phyloP scores from a whole-genome alignment of 2,888 invertebrate genomes.

The Drosophila tripunctata region DNA sequence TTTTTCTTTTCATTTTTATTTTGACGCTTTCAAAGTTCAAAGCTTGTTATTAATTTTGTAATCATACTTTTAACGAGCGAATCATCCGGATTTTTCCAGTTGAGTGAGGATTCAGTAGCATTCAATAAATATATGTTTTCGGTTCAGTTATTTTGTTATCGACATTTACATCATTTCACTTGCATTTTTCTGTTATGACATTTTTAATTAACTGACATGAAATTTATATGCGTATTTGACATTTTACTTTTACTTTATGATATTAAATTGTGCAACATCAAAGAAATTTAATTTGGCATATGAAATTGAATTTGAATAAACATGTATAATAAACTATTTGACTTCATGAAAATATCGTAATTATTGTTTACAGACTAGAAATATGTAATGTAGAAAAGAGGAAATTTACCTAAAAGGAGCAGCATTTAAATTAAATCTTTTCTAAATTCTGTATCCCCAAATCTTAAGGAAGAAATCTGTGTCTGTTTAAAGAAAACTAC shows the following conservation, averaged over 20 bases:
- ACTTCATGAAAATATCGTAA: no score
- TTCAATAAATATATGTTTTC: constrained; percentile 4
- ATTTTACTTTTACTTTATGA: not conserved
- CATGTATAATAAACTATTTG: no score
- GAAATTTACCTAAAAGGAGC: no score
- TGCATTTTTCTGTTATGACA: constrained; percentile 10
- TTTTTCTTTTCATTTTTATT: not conserved
- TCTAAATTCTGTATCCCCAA: no score
- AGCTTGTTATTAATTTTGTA: constrained; percentile 22
- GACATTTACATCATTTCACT: not conserved
- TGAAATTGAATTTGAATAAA: not conserved
- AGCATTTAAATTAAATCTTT: no score
- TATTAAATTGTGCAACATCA: constrained; percentile 13
- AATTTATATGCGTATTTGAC: constrained; percentile 3
- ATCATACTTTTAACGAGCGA: constrained; percentile 1
- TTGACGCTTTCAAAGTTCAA: not conserved
- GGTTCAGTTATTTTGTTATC: not conserved
- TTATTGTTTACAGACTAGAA: no score
- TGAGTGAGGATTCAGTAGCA: constrained; percentile 19
- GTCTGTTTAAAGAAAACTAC: no score
- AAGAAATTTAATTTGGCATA: not conserved
- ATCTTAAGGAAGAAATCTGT: no score
- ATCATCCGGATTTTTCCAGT: not conserved
- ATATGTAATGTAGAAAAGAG: no score
- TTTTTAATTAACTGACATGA: constrained; percentile 20